Base-by-base conservation (phyloP, 2,888 invertebrate genomes). In the Heteropelma amictum region DNA sequence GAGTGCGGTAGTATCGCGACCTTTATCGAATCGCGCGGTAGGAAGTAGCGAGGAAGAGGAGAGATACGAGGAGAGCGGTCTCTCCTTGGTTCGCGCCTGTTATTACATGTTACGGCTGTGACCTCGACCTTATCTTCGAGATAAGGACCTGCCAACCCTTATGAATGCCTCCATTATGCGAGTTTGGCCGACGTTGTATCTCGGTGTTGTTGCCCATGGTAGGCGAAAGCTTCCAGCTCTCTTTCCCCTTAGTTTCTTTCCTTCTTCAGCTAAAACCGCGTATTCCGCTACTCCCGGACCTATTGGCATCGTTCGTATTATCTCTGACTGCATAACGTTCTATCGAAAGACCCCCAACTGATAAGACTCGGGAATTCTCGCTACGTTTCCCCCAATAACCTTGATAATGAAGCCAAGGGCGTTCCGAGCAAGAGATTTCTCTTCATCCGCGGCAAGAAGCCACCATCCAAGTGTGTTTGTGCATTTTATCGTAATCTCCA, bases 71-170 rank as follows among this genome's bases (percentile, higher is more conserved):
- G 73, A 70, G 64, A 63, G 17, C 4, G 14, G 51, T 3, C 17
- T 14, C 33, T 60, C 67, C 60, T 65, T 73, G 45, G 63, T 58
- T 38, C 63, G 30, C 45, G 40, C 56, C 58, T 54, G 76, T 70
- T 78, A 58, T 72, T 58, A 51, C 75, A 70, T 58, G 67, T 51
- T 42, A 76, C 81, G 79, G 76, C 76, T 77, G 78, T 79, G 79
- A 80, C 76, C 76, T 76, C 78, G 77, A 77, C 81, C 83, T 86
- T 86, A 85, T 85, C 84, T 79, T 63, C 35, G 72, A 80, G 86
- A 87, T 85, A 87, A 86, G 84, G 81, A 83, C 82, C 82, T 81
- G 82, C 81, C 85, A 85, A 83, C 85, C 85, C 85, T 86, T 86
- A 83, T 83, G 83, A 85, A 86, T 85, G 85, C 84, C 78, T 82